Evolutionary conservation across 1,140 invertebrate genomes (phyloP), one percentile per base, ranked within the genome.

Genomic region (Drepana arcuata): DNA sequence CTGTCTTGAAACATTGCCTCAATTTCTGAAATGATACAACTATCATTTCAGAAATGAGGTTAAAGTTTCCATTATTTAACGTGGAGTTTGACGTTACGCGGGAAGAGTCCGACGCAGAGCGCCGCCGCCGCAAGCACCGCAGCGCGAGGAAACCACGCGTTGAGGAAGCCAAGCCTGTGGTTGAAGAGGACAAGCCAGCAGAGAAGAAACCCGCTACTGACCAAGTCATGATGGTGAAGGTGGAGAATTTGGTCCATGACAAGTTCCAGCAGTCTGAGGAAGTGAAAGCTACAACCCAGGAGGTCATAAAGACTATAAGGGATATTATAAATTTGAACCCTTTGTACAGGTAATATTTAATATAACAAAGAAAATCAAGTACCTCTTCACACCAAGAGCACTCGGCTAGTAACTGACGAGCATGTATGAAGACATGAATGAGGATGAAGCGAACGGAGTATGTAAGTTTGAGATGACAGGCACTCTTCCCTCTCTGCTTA

Each of bases 251-350:
- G 26, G 87, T 89, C 16, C 93, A 97, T 68, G 92, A 97, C 40
- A 91, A 93, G 50, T 99, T 96, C 75, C 87, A 91, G 48, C 92
- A 93, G 73, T 97, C 92, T 9, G 94, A 97, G 73, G 96, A 99
- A 88, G 92, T 99, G 12, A 99, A 99, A 85, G 97, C 97, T 2
- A 68, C 99, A 26, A 97, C 95, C 0, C 96, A 98, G 82, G 97
- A 99, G 86, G 90, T 99, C 41, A 97, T 99, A 5, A 98, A 99
- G 83, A 99, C 97, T 0, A 98, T 99, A 29, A 85, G 95, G 30
- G 97, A 99, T 82, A 98, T 99, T 45, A 98, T 99, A 38, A 92
- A 92, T 38, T 87, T 99, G 84, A 99, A 99, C 88, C 95, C 96
- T 1, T 83, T 99, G 14, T 99, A 98, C 73, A 86, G 86, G 86